Evolutionary conservation across 1,140 invertebrate genomes (phyloP).

Genomic region (Pseudomyrmex pallidus): DNA sequence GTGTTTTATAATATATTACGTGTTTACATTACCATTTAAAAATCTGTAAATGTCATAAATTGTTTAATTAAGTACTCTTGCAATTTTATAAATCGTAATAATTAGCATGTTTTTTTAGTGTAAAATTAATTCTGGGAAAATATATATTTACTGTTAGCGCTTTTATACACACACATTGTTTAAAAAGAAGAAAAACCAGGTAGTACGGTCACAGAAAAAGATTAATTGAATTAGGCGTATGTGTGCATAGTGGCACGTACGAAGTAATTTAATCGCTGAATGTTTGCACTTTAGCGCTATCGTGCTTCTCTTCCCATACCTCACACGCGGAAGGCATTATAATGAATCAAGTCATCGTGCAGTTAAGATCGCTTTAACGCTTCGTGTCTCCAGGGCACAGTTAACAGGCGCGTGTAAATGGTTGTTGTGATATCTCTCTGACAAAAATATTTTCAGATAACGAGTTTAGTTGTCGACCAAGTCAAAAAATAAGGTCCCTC

Average conservation of each 20-base stretch:
- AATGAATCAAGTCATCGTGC: constrained; percentile 34
- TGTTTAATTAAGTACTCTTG: neutral
- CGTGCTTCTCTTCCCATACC: constrained; percentile 23
- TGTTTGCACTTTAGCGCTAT: constrained; percentile 21
- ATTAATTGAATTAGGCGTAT: neutral
- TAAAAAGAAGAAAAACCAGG: neutral
- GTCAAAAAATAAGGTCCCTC: constrained; percentile 41
- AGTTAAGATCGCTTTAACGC: constrained; percentile 18
- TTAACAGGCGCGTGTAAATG: constrained; percentile 26
- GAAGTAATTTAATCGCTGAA: constrained; percentile 34
- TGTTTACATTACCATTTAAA: no score
- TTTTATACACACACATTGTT: neutral
- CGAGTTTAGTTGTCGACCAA: constrained; percentile 57
- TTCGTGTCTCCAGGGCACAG: neutral
- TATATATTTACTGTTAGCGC: neutral
- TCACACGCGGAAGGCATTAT: constrained; percentile 18
- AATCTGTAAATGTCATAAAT: neutral
- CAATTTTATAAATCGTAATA: neutral
- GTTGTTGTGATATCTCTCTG: constrained; percentile 64
- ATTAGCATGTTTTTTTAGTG: neutral
- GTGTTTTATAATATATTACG: no score
- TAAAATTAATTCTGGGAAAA: neutral
- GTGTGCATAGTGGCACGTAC: neutral
- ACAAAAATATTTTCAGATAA: constrained; percentile 69
- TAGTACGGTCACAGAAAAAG: neutral